Evolutionary conservation across 2,113 vertebrate species (phyloP).

Genomic region (Rhodinocichla rosea): DNA sequence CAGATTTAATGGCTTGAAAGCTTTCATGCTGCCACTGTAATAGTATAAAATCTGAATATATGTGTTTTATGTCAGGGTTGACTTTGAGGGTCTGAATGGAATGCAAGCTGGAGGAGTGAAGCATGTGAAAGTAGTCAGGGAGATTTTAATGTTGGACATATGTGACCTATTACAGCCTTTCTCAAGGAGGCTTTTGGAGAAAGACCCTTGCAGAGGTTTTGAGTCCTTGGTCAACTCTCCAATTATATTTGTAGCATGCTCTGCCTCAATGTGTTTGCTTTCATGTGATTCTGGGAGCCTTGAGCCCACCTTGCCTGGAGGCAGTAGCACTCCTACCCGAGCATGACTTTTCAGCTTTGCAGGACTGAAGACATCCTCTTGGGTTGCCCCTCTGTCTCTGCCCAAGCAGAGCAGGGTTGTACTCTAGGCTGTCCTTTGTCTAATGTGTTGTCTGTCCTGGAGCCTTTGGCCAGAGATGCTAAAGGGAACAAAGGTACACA

Average conservation of each 20-base stretch:
- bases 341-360: neutral
- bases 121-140: neutral
- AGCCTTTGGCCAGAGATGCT: neutral
- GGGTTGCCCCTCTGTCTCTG: neutral
- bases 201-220: neutral
- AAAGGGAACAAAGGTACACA: neutral
- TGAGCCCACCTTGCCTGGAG: neutral
- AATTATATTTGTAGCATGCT: neutral
- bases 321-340: neutral
- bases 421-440: neutral
- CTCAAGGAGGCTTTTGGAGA: neutral
- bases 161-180: neutral
- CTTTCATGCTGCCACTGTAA: neutral
- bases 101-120: neutral
- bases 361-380: neutral
- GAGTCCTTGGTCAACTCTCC: neutral
- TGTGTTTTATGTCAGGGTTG: neutral
- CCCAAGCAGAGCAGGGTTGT: neutral
- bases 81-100: neutral
- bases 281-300: fast-evolving
- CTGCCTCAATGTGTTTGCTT: neutral
- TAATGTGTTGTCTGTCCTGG: neutral
- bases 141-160: neutral
- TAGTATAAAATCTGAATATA: neutral
- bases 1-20: constrained; percentile 4